A percentile compares a stretch with the other conserved stretches of the same genome.
Evolutionary conservation across 2,888 invertebrate species (phyloP).

Genomic region (Hyppa rectilinea): DNA sequence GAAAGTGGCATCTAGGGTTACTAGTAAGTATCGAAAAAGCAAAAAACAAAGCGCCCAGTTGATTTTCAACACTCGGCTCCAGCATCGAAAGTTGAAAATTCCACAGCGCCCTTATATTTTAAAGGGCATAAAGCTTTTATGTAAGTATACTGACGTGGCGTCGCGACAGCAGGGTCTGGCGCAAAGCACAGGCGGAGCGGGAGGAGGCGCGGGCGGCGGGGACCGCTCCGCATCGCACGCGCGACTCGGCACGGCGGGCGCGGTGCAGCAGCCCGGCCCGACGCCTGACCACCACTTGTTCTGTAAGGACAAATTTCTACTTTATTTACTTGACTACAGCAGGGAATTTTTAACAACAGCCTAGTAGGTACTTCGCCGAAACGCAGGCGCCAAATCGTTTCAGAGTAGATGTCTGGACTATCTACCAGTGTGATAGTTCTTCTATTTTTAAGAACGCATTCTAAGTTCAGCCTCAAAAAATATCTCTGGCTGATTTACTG

Average conservation of each 20-base stretch:
- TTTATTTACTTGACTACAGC: constrained; percentile 1
- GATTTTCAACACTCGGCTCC: neutral
- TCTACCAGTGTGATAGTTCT: too few relatives aligned
- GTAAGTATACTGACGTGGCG: constrained; percentile 80
- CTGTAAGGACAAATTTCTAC: constrained; percentile 70
- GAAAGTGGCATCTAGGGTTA: neutral
- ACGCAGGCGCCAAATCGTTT: neutral
- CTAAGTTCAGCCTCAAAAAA: too few relatives aligned
- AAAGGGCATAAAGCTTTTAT: neutral
- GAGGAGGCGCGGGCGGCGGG: constrained; percentile 86
- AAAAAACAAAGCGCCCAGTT: neutral
- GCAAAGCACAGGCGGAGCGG: constrained; percentile 84
- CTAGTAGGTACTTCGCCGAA: neutral
- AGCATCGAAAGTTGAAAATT: neutral
- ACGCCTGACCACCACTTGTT: constrained; percentile 86
- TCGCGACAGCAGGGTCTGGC: constrained; percentile 86
- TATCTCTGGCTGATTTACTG: too few relatives aligned
- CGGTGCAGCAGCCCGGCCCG: constrained; percentile 86
- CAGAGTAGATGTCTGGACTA: too few relatives aligned
- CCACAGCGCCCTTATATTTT: neutral
- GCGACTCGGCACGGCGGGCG: constrained; percentile 88
- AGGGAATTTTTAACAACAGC: neutral
- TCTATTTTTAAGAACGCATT: too few relatives aligned
- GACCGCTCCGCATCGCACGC: constrained; percentile 90
- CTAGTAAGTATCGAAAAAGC: neutral